Base-by-base conservation (phyloP, 92 coral and sea anemone genomes). In the Epizoanthus fatuus region DNA sequence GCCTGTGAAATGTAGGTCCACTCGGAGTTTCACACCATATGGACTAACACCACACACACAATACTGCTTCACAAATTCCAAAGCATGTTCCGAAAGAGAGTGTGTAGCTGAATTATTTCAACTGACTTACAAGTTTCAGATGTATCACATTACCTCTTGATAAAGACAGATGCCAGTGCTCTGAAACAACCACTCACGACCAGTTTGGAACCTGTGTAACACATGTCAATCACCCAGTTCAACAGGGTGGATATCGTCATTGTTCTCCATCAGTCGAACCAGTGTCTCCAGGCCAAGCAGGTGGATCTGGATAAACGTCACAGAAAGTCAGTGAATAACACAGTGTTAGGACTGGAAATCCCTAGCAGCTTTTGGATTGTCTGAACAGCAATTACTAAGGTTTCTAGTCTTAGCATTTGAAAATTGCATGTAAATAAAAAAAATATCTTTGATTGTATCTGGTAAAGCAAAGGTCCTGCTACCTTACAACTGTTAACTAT, bases 211-310 rank as follows among this genome's bases (percentile, higher is more conserved):
- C 97, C 97, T 54, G 97, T 97, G 89, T 97, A 95, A 69, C 99
- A 97, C 88, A 89, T 97, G 92, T 97, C 98, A 37, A 97, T 93
- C 14, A 97, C 99, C 99, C 99, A 97, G 80, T 91, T 90, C 84
- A 97, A 86, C 86, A 97, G 81, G 22, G 98, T 77, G 29, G 19
- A 92, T 92, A 75, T 84, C 94, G 76, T 84, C 93, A 75, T 97
- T 97, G 86, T 95, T 91, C 74, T 95, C 98, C 15, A 97, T 85
- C 20, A 97, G 80, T 55, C 92, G 97, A 7, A 92, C 98, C 42
- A 95, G 88, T 3, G 99, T 97, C 40, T 88, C 91, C 35, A 92
- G 94, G 14, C 99, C 99, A 64, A 97, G 86, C 25, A 86, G 94
- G 79, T 95, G 96, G 78, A 97, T 95, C 99, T 97, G 82, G 13